phyloP scores from a whole-genome alignment of 2,113 vertebrate genomes.

The Mionectes macconnelli region DNA sequence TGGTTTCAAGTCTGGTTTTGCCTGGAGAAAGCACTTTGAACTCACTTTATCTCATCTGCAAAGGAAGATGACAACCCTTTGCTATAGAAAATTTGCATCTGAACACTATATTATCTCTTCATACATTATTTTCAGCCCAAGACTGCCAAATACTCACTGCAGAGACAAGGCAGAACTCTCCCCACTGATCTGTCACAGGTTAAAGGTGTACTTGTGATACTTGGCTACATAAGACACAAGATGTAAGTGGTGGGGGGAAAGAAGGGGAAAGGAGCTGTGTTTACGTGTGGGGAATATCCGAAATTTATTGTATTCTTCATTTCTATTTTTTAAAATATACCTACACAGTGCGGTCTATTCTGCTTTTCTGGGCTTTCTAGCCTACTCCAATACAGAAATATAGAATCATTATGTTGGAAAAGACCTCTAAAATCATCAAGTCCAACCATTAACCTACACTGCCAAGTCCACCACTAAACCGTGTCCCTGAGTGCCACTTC shows the following conservation, averaged over 20 bases:
- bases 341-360: neutral
- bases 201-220: neutral
- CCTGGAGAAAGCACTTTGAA: conserved; percentile 55
- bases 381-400: neutral
- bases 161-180: neutral
- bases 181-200: neutral
- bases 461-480: neutral
- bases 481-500: neutral
- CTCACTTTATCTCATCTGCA: conserved; percentile 49
- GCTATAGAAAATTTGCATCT: neutral
- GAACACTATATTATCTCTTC: neutral
- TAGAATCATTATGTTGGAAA: neutral
- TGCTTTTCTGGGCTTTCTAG: neutral
- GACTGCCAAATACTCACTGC: neutral
- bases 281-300: fast-evolving
- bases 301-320: neutral
- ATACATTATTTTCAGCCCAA: neutral
- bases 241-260: neutral
- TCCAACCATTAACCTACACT: neutral
- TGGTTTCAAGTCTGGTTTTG: conserved; percentile 7
- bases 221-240: neutral
- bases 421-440: neutral
- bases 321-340: neutral
- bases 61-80: conserved; percentile 33
- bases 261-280: neutral